Conservation (phyloP, 2,113 vertebrate species). For the Xerus inauris region DNA sequence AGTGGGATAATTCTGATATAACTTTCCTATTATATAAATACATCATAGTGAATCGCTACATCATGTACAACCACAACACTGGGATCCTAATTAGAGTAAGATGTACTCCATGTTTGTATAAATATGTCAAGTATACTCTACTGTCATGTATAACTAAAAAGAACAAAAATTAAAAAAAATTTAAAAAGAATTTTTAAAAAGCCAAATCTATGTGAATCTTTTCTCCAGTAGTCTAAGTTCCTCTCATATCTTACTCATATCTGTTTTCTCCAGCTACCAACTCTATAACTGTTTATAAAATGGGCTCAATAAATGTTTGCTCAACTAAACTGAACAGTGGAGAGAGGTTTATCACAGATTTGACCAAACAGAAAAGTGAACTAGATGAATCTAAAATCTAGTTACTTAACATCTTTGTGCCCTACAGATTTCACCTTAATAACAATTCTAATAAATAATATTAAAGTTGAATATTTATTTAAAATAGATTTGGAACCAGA, state of each 20-base stretch:
- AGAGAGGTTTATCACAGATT: neutral
- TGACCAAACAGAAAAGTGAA: neutral
- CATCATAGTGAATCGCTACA: no score
- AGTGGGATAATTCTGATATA: no score
- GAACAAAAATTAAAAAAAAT: no score
- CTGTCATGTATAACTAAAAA: no score
- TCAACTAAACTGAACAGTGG: constrained; percentile 1
- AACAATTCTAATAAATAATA: neutral
- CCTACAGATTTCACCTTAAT: neutral
- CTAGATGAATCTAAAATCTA: neutral
- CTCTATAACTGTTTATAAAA: neutral
- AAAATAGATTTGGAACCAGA: neutral
- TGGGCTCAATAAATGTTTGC: neutral
- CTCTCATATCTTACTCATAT: neutral
- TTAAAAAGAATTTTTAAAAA: no score
- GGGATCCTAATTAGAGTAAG: no score
- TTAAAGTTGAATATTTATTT: neutral
- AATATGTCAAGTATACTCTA: no score
- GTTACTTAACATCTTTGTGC: neutral
- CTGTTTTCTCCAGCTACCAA: neutral
- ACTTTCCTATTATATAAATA: no score
- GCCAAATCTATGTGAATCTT: neutral
- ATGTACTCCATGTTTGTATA: no score
- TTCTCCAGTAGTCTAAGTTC: neutral
- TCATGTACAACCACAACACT: no score